Evolutionary conservation across 2,113 vertebrate genomes (phyloP).

Genomic region (Anser brachyrhynchus): DNA sequence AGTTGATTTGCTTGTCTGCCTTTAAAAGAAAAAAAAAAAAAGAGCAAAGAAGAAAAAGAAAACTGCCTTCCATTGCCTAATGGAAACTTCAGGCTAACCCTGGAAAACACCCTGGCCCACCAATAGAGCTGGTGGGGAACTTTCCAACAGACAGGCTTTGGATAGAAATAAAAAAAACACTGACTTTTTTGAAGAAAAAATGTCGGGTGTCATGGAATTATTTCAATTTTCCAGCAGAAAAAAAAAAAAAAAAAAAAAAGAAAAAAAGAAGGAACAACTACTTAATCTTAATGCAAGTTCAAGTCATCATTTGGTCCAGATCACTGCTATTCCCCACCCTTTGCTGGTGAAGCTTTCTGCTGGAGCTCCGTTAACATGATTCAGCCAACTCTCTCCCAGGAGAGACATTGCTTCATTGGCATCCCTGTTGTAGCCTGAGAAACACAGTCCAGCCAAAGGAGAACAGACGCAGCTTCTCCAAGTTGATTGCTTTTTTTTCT

Average conservation of each 20-base stretch:
- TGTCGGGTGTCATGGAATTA: not conserved
- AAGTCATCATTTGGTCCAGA: slow-evolving; percentile 26
- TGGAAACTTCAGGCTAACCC: slow-evolving; percentile 2
- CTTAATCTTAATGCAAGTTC: slow-evolving; percentile 31
- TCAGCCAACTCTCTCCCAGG: slow-evolving; percentile 33
- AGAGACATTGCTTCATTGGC: slow-evolving; percentile 24
- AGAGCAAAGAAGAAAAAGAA: not conserved
- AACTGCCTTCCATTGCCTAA: not conserved
- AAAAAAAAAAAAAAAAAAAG: not conserved
- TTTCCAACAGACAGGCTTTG: not conserved
- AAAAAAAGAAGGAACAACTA: not conserved
- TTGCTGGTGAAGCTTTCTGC: not conserved
- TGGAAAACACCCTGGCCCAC: slow-evolving; percentile 39
- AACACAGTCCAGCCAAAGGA: not conserved
- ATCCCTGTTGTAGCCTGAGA: slow-evolving; percentile 41
- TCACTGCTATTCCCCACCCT: slow-evolving; percentile 52
- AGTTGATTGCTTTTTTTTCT: not conserved
- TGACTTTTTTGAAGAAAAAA: not conserved
- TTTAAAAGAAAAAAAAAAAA: slow-evolving; percentile 20
- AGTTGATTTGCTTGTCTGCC: slow-evolving; percentile 20
- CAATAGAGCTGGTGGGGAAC: not conserved
- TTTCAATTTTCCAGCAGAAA: not conserved
- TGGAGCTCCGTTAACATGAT: not conserved
- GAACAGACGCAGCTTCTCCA: slow-evolving; percentile 31
- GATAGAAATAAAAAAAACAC: not conserved